Percentiles rank a stretch among this genome's conserved stretches.
Evolutionary conservation across 1,140 invertebrate genomes (phyloP).

Genomic region (Hypsibius dujardini): DNA sequence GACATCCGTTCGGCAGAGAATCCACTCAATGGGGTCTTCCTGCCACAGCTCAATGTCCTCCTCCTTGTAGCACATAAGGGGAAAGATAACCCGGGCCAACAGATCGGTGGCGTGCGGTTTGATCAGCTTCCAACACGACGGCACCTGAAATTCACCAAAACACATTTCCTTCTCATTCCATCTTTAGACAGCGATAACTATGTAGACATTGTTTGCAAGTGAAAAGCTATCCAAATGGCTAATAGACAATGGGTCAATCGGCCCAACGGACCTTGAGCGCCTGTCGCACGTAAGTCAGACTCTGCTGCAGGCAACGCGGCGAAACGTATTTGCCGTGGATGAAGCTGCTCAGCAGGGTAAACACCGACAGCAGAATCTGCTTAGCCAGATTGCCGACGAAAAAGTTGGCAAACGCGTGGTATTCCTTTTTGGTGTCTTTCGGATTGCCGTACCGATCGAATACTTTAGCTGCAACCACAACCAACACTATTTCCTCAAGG

Average conservation of each 20-base stretch:
- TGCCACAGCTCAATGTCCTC: constrained; percentile 89
- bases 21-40: constrained; percentile 86
- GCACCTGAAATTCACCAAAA: constrained; percentile 24
- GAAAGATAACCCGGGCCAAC: constrained; percentile 56
- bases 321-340: constrained; percentile 70
- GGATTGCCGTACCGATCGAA: constrained; percentile 97
- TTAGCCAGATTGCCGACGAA: constrained; percentile 16
- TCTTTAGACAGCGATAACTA: neutral
- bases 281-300: constrained; percentile 71
- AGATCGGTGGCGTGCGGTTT: constrained; percentile 7
- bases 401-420: constrained; percentile 71
- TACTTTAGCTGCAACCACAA: no score
- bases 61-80: constrained; percentile 81
- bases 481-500: no score
- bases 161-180: neutral
- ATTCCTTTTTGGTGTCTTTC: constrained; percentile 71
- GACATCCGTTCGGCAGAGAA: constrained; percentile 77
- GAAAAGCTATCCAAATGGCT: constrained; percentile 19
- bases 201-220: constrained; percentile 25
- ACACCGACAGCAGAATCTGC: constrained; percentile 29
- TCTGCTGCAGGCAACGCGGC: constrained; percentile 73
- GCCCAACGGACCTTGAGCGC: constrained; percentile 37
- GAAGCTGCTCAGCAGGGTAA: constrained; percentile 60
- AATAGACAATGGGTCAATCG: no score
- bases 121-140: constrained; percentile 19